Conservation (phyloP, 2,888 invertebrate species). For the Hirtodrosophila trivittata region DNA sequence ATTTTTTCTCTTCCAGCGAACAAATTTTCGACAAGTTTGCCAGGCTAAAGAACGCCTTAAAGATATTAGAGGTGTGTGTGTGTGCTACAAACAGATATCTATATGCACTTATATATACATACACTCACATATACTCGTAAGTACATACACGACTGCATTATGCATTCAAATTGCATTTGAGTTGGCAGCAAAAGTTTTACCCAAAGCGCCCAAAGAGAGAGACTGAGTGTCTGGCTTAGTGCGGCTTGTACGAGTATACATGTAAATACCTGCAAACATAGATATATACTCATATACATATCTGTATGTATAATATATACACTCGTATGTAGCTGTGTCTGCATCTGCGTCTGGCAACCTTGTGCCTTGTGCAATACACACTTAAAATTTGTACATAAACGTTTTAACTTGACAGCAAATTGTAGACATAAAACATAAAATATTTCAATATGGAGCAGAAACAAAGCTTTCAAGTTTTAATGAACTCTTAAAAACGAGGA, state of each 20-base stretch:
- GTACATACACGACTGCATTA: conserved; percentile 38
- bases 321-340: conserved; percentile 16
- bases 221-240: conserved; percentile 42
- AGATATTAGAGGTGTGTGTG: conserved; percentile 47
- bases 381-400: conserved; percentile 37
- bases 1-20: conserved; percentile 40
- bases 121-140: background rate
- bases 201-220: conserved; percentile 9
- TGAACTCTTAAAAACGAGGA: background rate
- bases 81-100: conserved; percentile 33
- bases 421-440: conserved; percentile 37
- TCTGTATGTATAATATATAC: conserved; percentile 12
- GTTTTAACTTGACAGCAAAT: conserved; percentile 41
- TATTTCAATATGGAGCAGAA: conserved; percentile 9
- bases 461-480: conserved; percentile 20
- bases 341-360: conserved; percentile 53
- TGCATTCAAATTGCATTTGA: conserved; percentile 60
- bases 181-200: conserved; percentile 51
- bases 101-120: conserved; percentile 17
- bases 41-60: conserved; percentile 52
- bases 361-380: conserved; percentile 24
- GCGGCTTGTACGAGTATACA: conserved; percentile 47
- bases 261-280: conserved; percentile 24
- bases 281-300: background rate
- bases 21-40: conserved; percentile 77